Percentiles rank a stretch among this genome's conserved stretches.
Evolutionary conservation across 1,140 invertebrate genomes (phyloP).

Genomic region (Eupeodes corollae): DNA sequence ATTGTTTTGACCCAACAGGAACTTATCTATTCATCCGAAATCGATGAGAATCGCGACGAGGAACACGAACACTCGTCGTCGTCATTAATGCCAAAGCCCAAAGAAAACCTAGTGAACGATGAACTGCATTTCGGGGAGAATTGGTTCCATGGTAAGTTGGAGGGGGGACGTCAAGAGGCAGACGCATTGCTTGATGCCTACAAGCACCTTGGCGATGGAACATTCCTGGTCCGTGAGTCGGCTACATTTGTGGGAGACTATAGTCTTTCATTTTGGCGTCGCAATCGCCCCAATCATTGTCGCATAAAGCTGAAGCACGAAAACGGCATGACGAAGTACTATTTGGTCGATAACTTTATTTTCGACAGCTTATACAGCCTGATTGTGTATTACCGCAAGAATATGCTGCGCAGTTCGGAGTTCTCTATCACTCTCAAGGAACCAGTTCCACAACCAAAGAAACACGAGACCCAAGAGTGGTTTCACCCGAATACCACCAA

Average conservation of each 20-base stretch:
- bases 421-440: conserved; percentile 79
- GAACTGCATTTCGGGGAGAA: conserved; percentile 90
- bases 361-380: conserved; percentile 90
- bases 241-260: conserved; percentile 96
- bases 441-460: conserved; percentile 88
- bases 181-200: conserved; percentile 60
- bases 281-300: conserved; percentile 84
- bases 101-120: conserved; percentile 46
- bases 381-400: conserved; percentile 80
- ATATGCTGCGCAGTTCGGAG: conserved; percentile 77
- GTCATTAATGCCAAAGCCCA: conserved; percentile 26
- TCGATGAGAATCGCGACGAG: conserved; percentile 41
- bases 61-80: conserved; percentile 36
- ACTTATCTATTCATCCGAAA: conserved; percentile 60
- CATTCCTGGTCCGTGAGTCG: conserved; percentile 88
- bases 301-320: conserved; percentile 83
- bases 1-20: conserved; percentile 87
- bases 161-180: conserved; percentile 59
- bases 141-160: conserved; percentile 88
- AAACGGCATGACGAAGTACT: conserved; percentile 79
- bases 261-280: conserved; percentile 87
- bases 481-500: conserved; percentile 73
- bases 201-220: conserved; percentile 82
- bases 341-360: conserved; percentile 74
- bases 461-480: conserved; percentile 91